A percentile compares a stretch with the other conserved stretches of the same genome.
Evolutionary conservation across 2,888 invertebrate species (phyloP).

Genomic region (Chelonus formosanus): DNA sequence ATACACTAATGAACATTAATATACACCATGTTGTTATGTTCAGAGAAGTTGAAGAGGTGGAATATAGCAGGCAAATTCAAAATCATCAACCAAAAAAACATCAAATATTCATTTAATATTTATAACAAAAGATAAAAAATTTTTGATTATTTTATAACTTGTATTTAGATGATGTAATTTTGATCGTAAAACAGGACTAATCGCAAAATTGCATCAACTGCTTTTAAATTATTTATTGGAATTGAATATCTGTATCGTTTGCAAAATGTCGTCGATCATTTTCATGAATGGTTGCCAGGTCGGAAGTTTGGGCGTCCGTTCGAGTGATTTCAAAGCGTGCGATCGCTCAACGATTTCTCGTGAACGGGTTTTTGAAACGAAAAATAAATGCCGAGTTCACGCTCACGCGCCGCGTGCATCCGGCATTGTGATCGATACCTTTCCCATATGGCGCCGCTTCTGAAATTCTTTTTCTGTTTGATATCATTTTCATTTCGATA

Average conservation of each 20-base stretch:
- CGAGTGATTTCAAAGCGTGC: conserved; percentile 21
- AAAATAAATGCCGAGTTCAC: conserved; percentile 26
- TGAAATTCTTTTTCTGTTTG: background rate
- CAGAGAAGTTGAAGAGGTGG: background rate
- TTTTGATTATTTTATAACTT: no score
- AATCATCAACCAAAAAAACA: background rate
- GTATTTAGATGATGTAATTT: no score
- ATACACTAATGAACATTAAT: conserved; percentile 31
- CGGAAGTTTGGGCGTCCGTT: conserved; percentile 26
- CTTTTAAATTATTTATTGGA: no score
- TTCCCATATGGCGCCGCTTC: conserved; percentile 29
- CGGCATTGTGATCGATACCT: conserved; percentile 34
- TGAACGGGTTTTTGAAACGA: conserved; percentile 9
- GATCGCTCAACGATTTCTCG: conserved; percentile 17
- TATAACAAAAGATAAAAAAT: no score
- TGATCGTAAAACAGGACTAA: no score
- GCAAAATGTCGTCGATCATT: conserved; percentile 23
- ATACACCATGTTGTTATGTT: conserved; percentile 11
- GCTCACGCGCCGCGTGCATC: conserved; percentile 32
- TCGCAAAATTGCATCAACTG: no score
- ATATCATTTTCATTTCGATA: background rate
- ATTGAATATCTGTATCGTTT: no score
- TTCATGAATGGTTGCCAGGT: conserved; percentile 22
- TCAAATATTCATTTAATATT: no score
- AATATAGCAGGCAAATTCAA: background rate